phyloP scores from a whole-genome alignment of 2,797 vertebrate genomes.

The Sternarchorhynchus goeldii region DNA sequence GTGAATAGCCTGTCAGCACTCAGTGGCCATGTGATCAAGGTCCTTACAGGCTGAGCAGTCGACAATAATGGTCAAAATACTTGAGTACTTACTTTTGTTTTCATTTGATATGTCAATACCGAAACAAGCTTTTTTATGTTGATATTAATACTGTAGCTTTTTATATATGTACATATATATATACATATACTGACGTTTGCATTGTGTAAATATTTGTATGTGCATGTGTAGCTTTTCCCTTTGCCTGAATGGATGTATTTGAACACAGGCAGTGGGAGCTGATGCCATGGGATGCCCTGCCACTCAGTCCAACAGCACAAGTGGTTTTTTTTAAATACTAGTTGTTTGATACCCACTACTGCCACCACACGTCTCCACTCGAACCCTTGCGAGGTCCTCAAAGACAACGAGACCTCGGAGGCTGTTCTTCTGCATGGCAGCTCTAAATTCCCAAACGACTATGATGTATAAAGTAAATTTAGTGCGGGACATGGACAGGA shows the following conservation, averaged over 20 bases:
- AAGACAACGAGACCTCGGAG: slow-evolving; percentile 28
- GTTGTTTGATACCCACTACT: slow-evolving; percentile 66
- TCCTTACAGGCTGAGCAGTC: slow-evolving; percentile 40
- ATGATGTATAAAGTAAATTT: slow-evolving; percentile 13
- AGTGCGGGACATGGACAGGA: slow-evolving; percentile 17
- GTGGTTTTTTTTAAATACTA: slow-evolving; percentile 50
- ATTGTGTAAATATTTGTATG: slow-evolving; percentile 72
- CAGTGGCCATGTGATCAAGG: slow-evolving; percentile 4
- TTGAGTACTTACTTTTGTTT: slow-evolving; percentile 70
- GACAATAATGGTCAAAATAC: slow-evolving; percentile 65
- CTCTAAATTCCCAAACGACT: slow-evolving; percentile 37
- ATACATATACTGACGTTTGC: slow-evolving; percentile 67
- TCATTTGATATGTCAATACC: slow-evolving; percentile 58
- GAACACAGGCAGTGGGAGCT: slow-evolving; percentile 47
- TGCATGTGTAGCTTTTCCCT: slow-evolving; percentile 63
- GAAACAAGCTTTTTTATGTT: slow-evolving; percentile 59
- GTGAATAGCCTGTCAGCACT: slow-evolving; percentile 28
- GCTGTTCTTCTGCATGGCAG: slow-evolving; percentile 54
- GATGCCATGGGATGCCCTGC: slow-evolving; percentile 52
- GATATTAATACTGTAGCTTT: slow-evolving; percentile 70
- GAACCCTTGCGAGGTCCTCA: slow-evolving; percentile 35
- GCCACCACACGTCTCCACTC: slow-evolving; percentile 62
- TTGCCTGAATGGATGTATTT: slow-evolving; percentile 53
- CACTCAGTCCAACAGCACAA: slow-evolving; percentile 76
- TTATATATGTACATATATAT: slow-evolving; percentile 45